Evolutionary conservation across 2,113 vertebrate species (phyloP).

Genomic region (Sinocyclocheilus maitianheensis): DNA sequence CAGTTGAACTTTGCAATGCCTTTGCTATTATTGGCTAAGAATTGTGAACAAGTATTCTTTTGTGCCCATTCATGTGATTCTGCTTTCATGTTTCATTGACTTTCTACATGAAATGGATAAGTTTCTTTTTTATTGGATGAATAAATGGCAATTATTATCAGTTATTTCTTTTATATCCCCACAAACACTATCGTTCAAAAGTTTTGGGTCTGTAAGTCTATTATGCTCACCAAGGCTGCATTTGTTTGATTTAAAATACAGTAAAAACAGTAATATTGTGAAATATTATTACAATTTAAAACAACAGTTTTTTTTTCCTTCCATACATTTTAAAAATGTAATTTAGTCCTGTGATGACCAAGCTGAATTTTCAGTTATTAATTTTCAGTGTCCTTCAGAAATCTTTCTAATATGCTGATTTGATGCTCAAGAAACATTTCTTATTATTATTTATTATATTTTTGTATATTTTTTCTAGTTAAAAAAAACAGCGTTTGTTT

Average conservation of each 20-base stretch:
- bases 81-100: not conserved
- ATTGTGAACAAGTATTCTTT: slow-evolving; percentile 47
- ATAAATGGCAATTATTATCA: not conserved
- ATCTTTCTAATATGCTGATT: not conserved
- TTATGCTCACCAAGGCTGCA: not conserved
- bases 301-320: not conserved
- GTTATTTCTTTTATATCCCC: not conserved
- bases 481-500: not conserved
- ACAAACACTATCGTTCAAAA: not conserved
- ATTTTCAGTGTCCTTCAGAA: not conserved
- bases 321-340: not conserved
- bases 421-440: not conserved
- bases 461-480: not conserved
- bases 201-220: not conserved
- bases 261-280: not conserved
- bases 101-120: not conserved
- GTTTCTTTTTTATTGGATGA: not conserved
- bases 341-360: not conserved
- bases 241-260: slow-evolving; percentile 5
- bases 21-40: slow-evolving; percentile 54
- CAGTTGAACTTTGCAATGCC: slow-evolving; percentile 43
- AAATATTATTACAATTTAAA: not conserved
- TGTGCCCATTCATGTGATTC: slow-evolving; percentile 49
- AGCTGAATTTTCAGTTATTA: not conserved
- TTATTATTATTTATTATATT: not conserved